Percentiles rank a stretch among this genome's conserved stretches.
Conservation (phyloP, 2,113 vertebrate genomes). For the Gila orcuttii region DNA sequence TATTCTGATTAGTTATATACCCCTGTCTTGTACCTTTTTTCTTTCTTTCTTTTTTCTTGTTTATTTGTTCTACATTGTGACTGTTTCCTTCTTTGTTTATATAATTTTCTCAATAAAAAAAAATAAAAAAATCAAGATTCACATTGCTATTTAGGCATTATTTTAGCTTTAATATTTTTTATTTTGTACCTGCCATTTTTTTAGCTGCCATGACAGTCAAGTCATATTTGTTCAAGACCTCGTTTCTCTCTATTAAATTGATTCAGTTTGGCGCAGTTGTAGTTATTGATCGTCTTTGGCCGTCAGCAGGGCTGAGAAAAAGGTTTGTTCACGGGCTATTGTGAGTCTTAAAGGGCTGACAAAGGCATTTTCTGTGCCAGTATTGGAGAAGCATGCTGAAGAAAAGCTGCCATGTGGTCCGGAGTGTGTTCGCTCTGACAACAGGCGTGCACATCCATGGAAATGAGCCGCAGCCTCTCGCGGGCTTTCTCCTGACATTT, state of each 20-base stretch:
- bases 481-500: conserved; percentile 7
- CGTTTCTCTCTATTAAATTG: not conserved
- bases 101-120: too few species aligned
- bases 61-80: too few species aligned
- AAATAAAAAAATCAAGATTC: too few species aligned
- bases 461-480: not conserved
- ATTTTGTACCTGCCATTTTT: too few species aligned
- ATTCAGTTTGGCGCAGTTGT: conserved; percentile 4
- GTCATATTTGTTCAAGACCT: not conserved
- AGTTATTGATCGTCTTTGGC: conserved; percentile 18
- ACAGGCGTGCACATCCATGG: conserved; percentile 54
- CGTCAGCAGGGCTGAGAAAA: not conserved
- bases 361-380: conserved; percentile 45
- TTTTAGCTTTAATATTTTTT: too few species aligned
- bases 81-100: too few species aligned
- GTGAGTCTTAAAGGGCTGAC: conserved; percentile 37
- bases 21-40: too few species aligned
- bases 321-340: conserved; percentile 31
- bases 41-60: too few species aligned
- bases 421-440: conserved; percentile 52
- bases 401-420: conserved; percentile 66
- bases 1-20: too few species aligned
- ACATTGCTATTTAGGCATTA: too few species aligned
- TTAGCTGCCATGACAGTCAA: not conserved
- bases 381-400: conserved; percentile 69